A percentile compares a stretch with the other conserved stretches of the same genome.
phyloP scores from a whole-genome alignment of 2,888 invertebrate species.

The Drosophila hamatofila region DNA sequence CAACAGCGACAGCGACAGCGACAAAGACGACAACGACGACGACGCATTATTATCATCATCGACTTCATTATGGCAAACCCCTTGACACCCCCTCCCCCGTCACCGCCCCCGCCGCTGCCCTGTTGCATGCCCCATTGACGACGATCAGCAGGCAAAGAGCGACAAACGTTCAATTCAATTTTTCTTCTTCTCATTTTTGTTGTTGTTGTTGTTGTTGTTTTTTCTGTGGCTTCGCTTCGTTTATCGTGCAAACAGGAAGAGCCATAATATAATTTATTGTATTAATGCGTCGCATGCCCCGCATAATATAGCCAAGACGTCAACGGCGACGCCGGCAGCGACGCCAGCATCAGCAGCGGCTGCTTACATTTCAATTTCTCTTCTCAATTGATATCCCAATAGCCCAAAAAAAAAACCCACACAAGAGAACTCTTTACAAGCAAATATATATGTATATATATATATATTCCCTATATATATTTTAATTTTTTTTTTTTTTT shows the following conservation, averaged over 20 bases:
- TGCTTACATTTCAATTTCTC: slow-evolving; percentile 48
- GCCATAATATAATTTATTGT: slow-evolving; percentile 81
- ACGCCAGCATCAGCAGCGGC: slow-evolving; percentile 35
- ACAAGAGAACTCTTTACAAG: slow-evolving; percentile 10
- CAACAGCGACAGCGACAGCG: slow-evolving; percentile 3
- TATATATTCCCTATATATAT: slow-evolving; percentile 4
- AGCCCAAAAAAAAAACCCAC: slow-evolving; percentile 43
- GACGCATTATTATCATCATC: slow-evolving; percentile 74
- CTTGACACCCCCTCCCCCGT: not conserved
- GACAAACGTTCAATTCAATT: slow-evolving; percentile 66
- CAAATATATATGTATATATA: slow-evolving; percentile 13
- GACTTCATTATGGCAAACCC: slow-evolving; percentile 61
- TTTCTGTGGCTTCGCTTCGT: slow-evolving; percentile 51
- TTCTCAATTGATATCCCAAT: slow-evolving; percentile 62
- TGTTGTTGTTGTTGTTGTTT: not conserved
- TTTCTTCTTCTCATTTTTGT: not conserved
- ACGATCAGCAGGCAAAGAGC: slow-evolving; percentile 53
- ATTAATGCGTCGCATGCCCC: slow-evolving; percentile 70
- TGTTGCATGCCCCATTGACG: slow-evolving; percentile 36
- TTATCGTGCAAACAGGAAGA: slow-evolving; percentile 80
- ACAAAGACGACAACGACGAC: slow-evolving; percentile 42
- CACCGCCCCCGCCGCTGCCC: not conserved
- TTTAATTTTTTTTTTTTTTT: slow-evolving; percentile 14
- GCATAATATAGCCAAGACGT: slow-evolving; percentile 58
- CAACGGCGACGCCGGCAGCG: slow-evolving; percentile 18